These are phyloP conservation scores for Rotaria macrura DNA, from an alignment of 2,888 invertebrate species.

Conservation along the genomic window DNA sequence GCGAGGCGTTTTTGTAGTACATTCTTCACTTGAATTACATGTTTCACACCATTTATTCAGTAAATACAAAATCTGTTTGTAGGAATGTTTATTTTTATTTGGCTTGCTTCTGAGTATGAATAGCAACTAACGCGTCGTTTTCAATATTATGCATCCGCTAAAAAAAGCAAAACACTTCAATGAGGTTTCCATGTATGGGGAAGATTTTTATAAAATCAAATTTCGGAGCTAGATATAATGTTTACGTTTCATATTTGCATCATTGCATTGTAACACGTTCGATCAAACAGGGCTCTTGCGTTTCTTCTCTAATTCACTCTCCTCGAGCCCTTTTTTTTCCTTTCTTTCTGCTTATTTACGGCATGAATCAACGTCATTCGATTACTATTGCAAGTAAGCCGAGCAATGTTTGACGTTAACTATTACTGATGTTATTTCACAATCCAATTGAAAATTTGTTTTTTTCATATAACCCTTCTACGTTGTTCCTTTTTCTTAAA, in stretches of 20 bases:
- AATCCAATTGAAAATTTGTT: not conserved
- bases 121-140: too few relatives aligned
- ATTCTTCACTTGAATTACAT: too few relatives aligned
- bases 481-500: not conserved
- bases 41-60: too few relatives aligned
- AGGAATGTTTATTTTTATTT: too few relatives aligned
- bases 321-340: not conserved
- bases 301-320: not conserved
- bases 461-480: not conserved
- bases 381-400: not conserved
- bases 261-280: not conserved
- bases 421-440: not conserved
- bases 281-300: not conserved
- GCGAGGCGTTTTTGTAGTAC: too few relatives aligned
- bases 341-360: not conserved
- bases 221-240: not conserved
- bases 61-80: too few relatives aligned
- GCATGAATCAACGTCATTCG: not conserved
- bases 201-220: not conserved
- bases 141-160: too few relatives aligned
- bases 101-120: too few relatives aligned
- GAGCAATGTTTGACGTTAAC: not conserved
- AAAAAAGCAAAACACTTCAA: too few relatives aligned
- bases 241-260: not conserved
- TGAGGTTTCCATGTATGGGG: too few relatives aligned